These are phyloP conservation scores for Chaetodon auriga DNA, from an alignment of 2,113 vertebrate species.

Conservation along the genomic window DNA sequence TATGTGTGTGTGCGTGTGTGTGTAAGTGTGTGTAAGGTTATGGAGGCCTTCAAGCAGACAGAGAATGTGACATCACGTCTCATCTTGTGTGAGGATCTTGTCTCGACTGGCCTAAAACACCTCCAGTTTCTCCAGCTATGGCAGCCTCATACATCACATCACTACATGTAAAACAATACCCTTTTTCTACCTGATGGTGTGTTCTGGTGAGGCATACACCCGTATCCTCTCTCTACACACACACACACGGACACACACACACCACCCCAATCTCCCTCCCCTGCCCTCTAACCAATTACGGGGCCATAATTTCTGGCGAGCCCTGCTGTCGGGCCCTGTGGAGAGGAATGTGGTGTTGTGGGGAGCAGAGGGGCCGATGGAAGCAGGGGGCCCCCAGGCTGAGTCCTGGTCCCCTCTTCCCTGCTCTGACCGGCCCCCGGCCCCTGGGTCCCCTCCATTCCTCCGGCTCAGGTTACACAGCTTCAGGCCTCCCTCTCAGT, in stretches of 20 bases:
- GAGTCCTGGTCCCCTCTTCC: conserved; percentile 62
- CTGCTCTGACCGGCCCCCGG: conserved; percentile 58
- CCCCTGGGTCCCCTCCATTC: conserved; percentile 73
- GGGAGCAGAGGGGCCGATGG: conserved; percentile 62
- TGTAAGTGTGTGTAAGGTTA: conserved; percentile 27
- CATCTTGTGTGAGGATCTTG: conserved; percentile 77
- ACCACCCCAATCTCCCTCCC: conserved; percentile 25
- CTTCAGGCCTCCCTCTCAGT: conserved; percentile 61
- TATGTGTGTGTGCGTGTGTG: conserved; percentile 7
- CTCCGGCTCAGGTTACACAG: conserved; percentile 78
- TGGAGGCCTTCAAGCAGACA: conserved; percentile 53
- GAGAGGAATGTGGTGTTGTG: conserved; percentile 79
- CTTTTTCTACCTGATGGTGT: conserved; percentile 27
- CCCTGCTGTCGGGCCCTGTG: conserved; percentile 65
- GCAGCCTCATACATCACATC: conserved; percentile 65
- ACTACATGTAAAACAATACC: conserved; percentile 57
- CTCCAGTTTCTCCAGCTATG: conserved; percentile 52
- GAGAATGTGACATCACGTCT: conserved; percentile 80
- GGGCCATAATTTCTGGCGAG: conserved; percentile 71
- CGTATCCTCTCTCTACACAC: conserved; percentile 44
- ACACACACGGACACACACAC: conserved; percentile 8
- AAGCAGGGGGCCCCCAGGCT: conserved; percentile 59
- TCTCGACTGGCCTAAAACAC: conserved; percentile 77
- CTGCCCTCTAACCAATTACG: conserved; percentile 64
- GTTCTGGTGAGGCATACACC: conserved; percentile 47